Evolutionary conservation across 2,888 invertebrate genomes (phyloP).

Genomic region (Chloromyia formosa): DNA sequence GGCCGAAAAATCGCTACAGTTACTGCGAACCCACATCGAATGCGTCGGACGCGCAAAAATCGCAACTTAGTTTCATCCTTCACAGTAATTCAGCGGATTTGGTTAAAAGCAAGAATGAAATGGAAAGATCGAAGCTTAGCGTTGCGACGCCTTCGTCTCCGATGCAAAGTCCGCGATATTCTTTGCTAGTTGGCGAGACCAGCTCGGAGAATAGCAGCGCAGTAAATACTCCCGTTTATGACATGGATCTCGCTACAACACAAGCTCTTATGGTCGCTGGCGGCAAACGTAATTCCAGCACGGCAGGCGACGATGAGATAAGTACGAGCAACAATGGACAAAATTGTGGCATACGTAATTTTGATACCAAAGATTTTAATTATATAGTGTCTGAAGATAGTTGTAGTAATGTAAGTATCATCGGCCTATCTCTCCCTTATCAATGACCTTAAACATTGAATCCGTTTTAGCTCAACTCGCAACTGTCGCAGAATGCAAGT

Average conservation of each 20-base stretch:
- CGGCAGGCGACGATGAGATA: constrained; percentile 35
- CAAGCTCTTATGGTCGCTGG: constrained; percentile 54
- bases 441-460: no score
- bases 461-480: constrained; percentile 51
- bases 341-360: constrained; percentile 50
- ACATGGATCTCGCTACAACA: constrained; percentile 55
- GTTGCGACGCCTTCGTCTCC: constrained; percentile 61
- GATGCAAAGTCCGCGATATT: constrained; percentile 62
- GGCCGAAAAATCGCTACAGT: constrained; percentile 57
- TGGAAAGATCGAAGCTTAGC: constrained; percentile 58
- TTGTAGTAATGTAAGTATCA: constrained; percentile 57
- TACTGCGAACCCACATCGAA: constrained; percentile 54
- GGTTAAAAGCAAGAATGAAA: constrained; percentile 54
- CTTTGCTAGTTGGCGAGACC: constrained; percentile 62
- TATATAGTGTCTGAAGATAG: constrained; percentile 60
- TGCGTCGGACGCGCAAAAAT: constrained; percentile 37
- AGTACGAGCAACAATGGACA: constrained; percentile 42
- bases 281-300: constrained; percentile 1
- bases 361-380: constrained; percentile 53
- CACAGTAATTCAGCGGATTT: constrained; percentile 56
- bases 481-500: constrained; percentile 52
- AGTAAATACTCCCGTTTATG: constrained; percentile 63
- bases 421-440: neutral
- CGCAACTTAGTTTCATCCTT: constrained; percentile 53
- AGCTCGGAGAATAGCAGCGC: constrained; percentile 64